Conservation (phyloP, 2,888 invertebrate genomes). For the Brenthis hecate region DNA sequence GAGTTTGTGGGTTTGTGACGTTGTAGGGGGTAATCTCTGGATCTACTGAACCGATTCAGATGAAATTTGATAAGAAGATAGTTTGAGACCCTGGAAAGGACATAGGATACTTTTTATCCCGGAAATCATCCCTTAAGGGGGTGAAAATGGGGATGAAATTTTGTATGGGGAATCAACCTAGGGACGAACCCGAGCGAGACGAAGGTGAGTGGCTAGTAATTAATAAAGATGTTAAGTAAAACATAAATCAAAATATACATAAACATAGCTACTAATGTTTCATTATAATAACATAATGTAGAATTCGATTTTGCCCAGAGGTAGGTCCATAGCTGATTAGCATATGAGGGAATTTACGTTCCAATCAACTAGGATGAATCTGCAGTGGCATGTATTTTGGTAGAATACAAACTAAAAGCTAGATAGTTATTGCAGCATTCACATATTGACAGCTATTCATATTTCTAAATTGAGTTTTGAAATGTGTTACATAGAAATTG, state of each 20-base stretch:
- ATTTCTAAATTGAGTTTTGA: conserved; percentile 21
- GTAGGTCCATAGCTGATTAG: conserved; percentile 31
- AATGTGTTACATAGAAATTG: conserved; percentile 13
- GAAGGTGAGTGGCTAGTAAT: too few relatives aligned
- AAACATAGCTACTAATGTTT: conserved; percentile 6
- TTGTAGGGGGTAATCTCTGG: too few relatives aligned
- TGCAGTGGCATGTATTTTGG: conserved; percentile 25
- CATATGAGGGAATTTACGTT: conserved; percentile 39
- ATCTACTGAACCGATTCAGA: too few relatives aligned
- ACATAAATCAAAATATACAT: conserved; percentile 6
- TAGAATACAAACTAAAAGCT: conserved; percentile 19
- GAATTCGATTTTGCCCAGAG: conserved; percentile 19
- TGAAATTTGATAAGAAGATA: too few relatives aligned
- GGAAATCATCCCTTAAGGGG: too few relatives aligned
- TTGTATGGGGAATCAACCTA: too few relatives aligned
- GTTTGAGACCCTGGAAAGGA: too few relatives aligned
- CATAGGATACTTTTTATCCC: too few relatives aligned
- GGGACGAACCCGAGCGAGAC: too few relatives aligned
- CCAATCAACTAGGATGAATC: conserved; percentile 38
- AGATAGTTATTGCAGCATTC: conserved; percentile 13
- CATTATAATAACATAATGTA: conserved; percentile 11
- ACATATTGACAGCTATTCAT: conserved; percentile 24
- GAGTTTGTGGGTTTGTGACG: too few relatives aligned
- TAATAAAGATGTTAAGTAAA: neutral
- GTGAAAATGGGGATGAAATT: too few relatives aligned